Evolutionary conservation across 2,113 vertebrate genomes (phyloP), one percentile per base, ranked within the genome.

Genomic region (Sinocyclocheilus rhinocerous): DNA sequence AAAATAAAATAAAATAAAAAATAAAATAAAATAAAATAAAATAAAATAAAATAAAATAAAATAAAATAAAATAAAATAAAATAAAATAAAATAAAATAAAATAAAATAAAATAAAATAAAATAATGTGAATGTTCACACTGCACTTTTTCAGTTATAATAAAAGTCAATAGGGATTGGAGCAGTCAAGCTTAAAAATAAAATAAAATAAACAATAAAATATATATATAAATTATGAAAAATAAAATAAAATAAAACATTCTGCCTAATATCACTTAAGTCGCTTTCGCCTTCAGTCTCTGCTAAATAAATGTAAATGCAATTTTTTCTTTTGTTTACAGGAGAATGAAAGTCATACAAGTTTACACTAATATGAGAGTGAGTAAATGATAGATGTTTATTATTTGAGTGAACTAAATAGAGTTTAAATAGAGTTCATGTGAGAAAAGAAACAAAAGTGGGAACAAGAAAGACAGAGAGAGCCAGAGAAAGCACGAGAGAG

Each of bases 371-470:
- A 63, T 26, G 26, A 36, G 20, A 11, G 42, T 39, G 52, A 79
- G 18, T 61, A 72, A 39, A 39, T n/a, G 57, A 79, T 78, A 80
- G 7, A 24, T 9, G 2, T n/a, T 81, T 65, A 22, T 45, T 81
- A 26, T 81, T 48, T 45, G 22, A 20, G 39, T 10, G n/a, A 45
- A 63, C 78, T 12, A n/a, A n/a, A n/a, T n/a, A n/a, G n/a, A n/a
- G n/a, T n/a, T 82, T 69, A 83, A 52, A 76, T 24, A 78, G 29
- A 73, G 81, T 88, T 63, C 65, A 52, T 39, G 22, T 45, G 52
- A 81, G 72, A 77, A 77, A 77, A 77, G 24, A 77, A 55, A 18
- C 48, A 75, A 87, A 24, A 42, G n/a, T 83, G 52, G 11, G 70
- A 72, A 75, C 61, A 59, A 63, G n/a, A 18, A 72, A 63, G 55